phyloP scores from a whole-genome alignment of 2,888 invertebrate genomes.

The Caenorhabditis becei region DNA sequence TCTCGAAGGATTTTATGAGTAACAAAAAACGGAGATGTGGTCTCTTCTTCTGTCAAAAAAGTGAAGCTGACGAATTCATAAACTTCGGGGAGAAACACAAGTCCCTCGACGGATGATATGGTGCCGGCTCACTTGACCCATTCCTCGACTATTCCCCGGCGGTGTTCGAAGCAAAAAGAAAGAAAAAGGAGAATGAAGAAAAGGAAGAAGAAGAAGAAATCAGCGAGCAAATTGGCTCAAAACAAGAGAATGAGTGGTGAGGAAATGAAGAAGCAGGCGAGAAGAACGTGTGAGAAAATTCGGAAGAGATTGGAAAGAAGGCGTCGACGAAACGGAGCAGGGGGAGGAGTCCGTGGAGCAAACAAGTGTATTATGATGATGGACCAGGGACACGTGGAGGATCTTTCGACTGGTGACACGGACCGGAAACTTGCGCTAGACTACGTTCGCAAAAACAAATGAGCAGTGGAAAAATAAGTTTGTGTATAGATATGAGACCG shows the following conservation, averaged over 20 bases:
- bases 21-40: constrained; percentile 13
- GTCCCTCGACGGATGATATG: constrained; percentile 53
- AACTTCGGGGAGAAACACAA: constrained; percentile 37
- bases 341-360: not conserved
- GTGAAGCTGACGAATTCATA: constrained; percentile 45
- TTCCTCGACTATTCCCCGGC: constrained; percentile 22
- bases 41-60: constrained; percentile 7
- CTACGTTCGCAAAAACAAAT: constrained; percentile 1
- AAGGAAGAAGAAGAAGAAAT: constrained; percentile 11
- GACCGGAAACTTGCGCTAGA: constrained; percentile 25
- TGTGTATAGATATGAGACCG: constrained; percentile 14
- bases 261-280: constrained; percentile 15
- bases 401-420: constrained; percentile 29
- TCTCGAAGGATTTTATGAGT: constrained; percentile 24
- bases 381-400: constrained; percentile 1
- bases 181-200: constrained; percentile 21
- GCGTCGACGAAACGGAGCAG: constrained; percentile 3
- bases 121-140: constrained; percentile 33
- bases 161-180: constrained; percentile 31
- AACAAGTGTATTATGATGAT: not conserved
- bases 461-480: constrained; percentile 5
- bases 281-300: constrained; percentile 32
- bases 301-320: constrained; percentile 33
- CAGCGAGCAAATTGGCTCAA: constrained; percentile 13
- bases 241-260: not conserved